phyloP scores from a whole-genome alignment of 2,113 vertebrate species.

The Albula goreensis region DNA sequence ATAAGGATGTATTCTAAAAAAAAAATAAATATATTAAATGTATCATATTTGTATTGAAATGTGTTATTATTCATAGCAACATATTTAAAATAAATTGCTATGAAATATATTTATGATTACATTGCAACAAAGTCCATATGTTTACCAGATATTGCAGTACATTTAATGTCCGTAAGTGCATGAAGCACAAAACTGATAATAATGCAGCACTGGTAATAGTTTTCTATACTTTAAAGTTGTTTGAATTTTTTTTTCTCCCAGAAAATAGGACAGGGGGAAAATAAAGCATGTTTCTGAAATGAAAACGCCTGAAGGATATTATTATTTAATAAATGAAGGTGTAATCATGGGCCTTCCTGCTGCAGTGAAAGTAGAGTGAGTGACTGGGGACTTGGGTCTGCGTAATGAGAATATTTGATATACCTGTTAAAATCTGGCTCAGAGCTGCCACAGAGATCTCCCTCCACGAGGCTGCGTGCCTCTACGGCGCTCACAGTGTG shows the following conservation, averaged over 20 bases:
- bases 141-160: too few relatives aligned
- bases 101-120: too few relatives aligned
- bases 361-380: not conserved
- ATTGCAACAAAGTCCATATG: too few relatives aligned
- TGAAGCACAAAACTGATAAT: too few relatives aligned
- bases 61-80: too few relatives aligned
- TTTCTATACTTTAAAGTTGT: not conserved
- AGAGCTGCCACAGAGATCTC: not conserved
- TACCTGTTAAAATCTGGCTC: not conserved
- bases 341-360: not conserved
- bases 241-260: not conserved
- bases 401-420: not conserved
- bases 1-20: too few relatives aligned
- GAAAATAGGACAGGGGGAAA: not conserved
- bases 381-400: not conserved
- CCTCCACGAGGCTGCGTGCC: too few relatives aligned
- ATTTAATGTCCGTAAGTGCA: too few relatives aligned
- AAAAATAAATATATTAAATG: too few relatives aligned
- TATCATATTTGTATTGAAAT: too few relatives aligned
- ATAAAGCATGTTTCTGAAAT: not conserved
- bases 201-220: not conserved
- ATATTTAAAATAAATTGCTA: too few relatives aligned
- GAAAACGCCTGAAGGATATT: slow-evolving; percentile 3
- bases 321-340: not conserved
- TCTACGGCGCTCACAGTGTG: not conserved